phyloP scores from a whole-genome alignment of 2,113 vertebrate species.

The Platichthys flesus region DNA sequence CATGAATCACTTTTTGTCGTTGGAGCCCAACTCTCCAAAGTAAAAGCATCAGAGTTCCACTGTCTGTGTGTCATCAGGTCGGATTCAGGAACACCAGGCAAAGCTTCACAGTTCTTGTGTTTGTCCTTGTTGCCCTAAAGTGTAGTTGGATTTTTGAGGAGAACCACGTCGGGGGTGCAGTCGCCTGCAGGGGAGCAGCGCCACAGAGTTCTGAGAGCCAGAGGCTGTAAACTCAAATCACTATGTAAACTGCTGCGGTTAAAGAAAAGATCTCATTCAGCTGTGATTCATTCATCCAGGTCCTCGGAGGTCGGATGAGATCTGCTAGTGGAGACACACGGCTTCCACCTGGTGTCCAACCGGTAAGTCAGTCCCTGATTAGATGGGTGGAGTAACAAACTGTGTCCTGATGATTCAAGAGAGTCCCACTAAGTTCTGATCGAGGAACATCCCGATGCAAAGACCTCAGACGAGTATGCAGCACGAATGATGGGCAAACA shows the following conservation, averaged over 20 bases:
- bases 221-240: background rate
- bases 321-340: background rate
- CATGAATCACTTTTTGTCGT: too few relatives aligned
- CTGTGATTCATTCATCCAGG: background rate
- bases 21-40: too few relatives aligned
- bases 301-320: background rate
- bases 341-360: background rate
- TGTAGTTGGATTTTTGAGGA: background rate
- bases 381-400: background rate
- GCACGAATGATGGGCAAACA: background rate
- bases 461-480: background rate
- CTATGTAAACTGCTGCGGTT: background rate
- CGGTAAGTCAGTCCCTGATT: background rate
- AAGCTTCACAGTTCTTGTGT: too few relatives aligned
- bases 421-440: too few relatives aligned
- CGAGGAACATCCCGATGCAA: too few relatives aligned
- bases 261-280: slow-evolving; percentile 1
- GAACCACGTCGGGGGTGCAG: background rate
- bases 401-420: too few relatives aligned
- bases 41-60: too few relatives aligned
- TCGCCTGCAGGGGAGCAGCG: background rate
- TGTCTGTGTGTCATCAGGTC: too few relatives aligned
- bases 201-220: background rate
- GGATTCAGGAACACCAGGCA: too few relatives aligned
- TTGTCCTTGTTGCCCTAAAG: background rate